phyloP scores from a whole-genome alignment of 1,140 invertebrate genomes.

The Polyergus mexicanus region DNA sequence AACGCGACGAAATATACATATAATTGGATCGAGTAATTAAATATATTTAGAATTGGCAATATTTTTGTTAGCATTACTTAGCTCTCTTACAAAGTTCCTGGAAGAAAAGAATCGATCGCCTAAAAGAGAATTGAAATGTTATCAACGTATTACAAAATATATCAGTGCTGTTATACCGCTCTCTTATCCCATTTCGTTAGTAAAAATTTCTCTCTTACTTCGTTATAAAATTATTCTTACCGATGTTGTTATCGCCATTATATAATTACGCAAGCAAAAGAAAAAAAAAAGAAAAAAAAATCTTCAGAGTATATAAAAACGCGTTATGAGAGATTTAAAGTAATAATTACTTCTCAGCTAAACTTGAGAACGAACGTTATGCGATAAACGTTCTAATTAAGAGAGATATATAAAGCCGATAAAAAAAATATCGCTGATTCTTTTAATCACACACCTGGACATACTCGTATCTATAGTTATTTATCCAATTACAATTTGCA shows the following conservation, averaged over 20 bases:
- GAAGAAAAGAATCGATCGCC: neutral
- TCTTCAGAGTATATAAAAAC: slow-evolving; percentile 34
- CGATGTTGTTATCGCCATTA: slow-evolving; percentile 28
- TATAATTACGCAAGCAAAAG: slow-evolving; percentile 23
- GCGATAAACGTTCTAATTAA: slow-evolving; percentile 44
- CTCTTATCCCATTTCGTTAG: slow-evolving; percentile 18
- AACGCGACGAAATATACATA: slow-evolving; percentile 2
- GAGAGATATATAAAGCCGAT: neutral
- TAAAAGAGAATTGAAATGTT: neutral
- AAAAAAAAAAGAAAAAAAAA: slow-evolving; percentile 1
- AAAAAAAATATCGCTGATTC: slow-evolving; percentile 34
- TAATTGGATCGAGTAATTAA: slow-evolving; percentile 1
- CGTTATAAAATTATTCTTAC: slow-evolving; percentile 12
- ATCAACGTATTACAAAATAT: slow-evolving; percentile 21
- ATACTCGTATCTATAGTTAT: slow-evolving; percentile 54
- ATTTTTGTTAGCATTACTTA: slow-evolving; percentile 10
- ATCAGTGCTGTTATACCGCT: slow-evolving; percentile 22
- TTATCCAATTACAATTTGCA: slow-evolving; percentile 59
- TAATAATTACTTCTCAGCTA: slow-evolving; percentile 38
- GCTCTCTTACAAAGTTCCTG: neutral
- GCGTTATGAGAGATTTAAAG: slow-evolving; percentile 27
- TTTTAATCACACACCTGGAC: slow-evolving; percentile 55
- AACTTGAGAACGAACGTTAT: slow-evolving; percentile 19
- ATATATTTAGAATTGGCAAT: slow-evolving; percentile 4
- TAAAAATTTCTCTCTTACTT: slow-evolving; percentile 25